phyloP scores from a whole-genome alignment of 2,113 vertebrate genomes.

The Zosterops hypoxanthus region DNA sequence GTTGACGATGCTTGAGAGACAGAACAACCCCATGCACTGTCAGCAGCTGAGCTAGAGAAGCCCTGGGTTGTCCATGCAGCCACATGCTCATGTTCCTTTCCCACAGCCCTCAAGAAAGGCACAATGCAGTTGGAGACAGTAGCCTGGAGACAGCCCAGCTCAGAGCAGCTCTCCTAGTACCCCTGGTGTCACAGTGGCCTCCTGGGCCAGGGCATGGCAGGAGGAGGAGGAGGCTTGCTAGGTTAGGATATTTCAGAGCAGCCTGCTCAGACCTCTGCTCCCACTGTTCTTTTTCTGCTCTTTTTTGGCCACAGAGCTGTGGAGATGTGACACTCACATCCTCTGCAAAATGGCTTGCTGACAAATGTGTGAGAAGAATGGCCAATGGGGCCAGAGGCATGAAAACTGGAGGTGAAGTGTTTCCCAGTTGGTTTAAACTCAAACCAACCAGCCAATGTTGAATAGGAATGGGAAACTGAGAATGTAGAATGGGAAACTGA shows the following conservation, averaged over 20 bases:
- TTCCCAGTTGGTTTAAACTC: background rate
- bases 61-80: background rate
- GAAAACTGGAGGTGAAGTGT: background rate
- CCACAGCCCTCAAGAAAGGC: background rate
- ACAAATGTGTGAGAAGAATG: background rate
- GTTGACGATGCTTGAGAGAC: background rate
- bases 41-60: background rate
- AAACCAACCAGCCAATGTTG: background rate
- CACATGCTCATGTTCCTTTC: background rate
- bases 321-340: background rate
- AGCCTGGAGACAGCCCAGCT: background rate
- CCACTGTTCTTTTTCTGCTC: background rate
- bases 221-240: background rate
- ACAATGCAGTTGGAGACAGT: background rate
- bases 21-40: background rate
- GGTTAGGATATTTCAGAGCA: background rate
- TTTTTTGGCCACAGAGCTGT: background rate
- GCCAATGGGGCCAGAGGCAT: background rate
- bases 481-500: background rate
- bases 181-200: background rate
- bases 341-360: background rate
- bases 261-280: background rate
- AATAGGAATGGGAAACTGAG: background rate
- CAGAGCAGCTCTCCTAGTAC: background rate
- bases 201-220: background rate